Evolutionary conservation across 2,888 invertebrate genomes (phyloP).

Genomic region (Rotaria socialis): DNA sequence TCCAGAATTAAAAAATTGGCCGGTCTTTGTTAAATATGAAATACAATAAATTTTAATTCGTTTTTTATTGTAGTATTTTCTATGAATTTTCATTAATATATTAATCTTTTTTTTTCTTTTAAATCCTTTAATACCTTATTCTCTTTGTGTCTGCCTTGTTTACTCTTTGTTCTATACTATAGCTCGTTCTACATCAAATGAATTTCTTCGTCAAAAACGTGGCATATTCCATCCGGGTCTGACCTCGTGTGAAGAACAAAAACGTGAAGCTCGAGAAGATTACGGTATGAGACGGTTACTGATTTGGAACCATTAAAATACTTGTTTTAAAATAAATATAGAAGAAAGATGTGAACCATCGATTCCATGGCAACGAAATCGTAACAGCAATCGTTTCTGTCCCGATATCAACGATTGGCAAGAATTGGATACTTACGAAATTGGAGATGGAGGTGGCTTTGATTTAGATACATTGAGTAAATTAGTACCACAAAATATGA

Average conservation of each 20-base stretch:
- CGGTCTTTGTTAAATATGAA: not conserved
- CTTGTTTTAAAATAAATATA: not conserved
- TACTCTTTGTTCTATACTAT: not conserved
- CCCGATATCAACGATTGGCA: slow-evolving; percentile 30
- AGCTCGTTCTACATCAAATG: slow-evolving; percentile 26
- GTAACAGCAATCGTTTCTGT: not conserved
- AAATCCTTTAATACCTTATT: not conserved
- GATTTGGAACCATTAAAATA: not conserved
- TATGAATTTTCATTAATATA: not conserved
- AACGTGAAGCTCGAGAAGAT: slow-evolving; percentile 33
- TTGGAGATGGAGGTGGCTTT: slow-evolving; percentile 28
- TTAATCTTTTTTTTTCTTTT: not conserved
- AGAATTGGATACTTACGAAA: not conserved
- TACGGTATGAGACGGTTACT: slow-evolving; percentile 10
- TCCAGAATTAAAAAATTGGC: slow-evolving; percentile 34
- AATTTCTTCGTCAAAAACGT: slow-evolving; percentile 14
- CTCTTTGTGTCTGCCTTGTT: not conserved
- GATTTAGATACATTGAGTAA: slow-evolving; percentile 27
- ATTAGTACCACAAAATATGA: slow-evolving; percentile 14
- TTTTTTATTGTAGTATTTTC: not conserved
- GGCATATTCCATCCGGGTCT: not conserved
- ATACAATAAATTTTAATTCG: not conserved
- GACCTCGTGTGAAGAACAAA: slow-evolving; percentile 33
- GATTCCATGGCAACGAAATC: slow-evolving; percentile 10
- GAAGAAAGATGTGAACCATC: slow-evolving; percentile 37